Conservation (phyloP, 2,888 invertebrate species). For the Copidosoma aretas region DNA sequence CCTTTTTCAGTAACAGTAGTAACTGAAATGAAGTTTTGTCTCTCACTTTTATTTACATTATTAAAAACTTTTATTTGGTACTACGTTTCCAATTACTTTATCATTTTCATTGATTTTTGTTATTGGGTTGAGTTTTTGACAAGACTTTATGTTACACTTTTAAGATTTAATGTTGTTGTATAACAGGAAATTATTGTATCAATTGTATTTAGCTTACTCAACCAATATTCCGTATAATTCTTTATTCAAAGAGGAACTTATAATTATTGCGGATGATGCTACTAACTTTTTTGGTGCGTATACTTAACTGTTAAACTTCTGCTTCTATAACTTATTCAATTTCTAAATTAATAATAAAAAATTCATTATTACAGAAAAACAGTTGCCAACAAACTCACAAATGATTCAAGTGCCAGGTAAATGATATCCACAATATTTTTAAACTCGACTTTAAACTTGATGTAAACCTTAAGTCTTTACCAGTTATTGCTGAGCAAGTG, state of each 20-base stretch:
- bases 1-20: neutral
- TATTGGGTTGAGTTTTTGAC: neutral
- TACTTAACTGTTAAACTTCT: neutral
- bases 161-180: conserved; percentile 33
- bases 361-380: conserved; percentile 30
- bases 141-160: conserved; percentile 24
- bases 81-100: neutral
- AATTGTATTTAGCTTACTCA: conserved; percentile 37
- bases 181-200: too few species aligned
- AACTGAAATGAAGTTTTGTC: conserved; percentile 5
- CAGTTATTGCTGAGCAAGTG: conserved; percentile 23
- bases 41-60: neutral
- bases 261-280: conserved; percentile 38
- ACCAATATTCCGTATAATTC: conserved; percentile 35
- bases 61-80: neutral
- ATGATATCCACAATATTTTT: neutral
- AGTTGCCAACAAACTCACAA: conserved; percentile 33
- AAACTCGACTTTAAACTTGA: too few species aligned
- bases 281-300: conserved; percentile 34
- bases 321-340: conserved; percentile 4
- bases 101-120: neutral
- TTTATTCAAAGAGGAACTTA: conserved; percentile 37
- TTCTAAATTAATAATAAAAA: neutral
- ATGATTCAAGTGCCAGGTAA: conserved; percentile 27
- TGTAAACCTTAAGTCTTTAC: neutral